Conservation (phyloP, 2,888 invertebrate genomes). For the Bombylius major region DNA sequence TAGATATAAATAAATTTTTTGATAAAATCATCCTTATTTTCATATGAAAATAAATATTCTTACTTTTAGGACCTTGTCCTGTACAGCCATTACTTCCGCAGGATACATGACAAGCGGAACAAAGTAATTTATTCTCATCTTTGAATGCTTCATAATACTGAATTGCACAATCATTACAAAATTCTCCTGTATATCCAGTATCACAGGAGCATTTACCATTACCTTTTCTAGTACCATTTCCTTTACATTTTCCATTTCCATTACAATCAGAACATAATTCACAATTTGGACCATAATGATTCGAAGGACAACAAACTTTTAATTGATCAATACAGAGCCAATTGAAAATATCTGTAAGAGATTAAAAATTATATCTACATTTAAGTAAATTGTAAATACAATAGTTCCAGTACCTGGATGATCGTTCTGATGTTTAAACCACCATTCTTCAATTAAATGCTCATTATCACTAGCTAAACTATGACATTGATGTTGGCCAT, state of each 20-base stretch:
- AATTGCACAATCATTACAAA: conserved; percentile 65
- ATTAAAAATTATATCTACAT: background rate
- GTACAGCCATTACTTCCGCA: conserved; percentile 59
- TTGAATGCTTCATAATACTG: conserved; percentile 61
- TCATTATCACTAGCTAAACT: conserved; percentile 74
- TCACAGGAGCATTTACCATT: conserved; percentile 84
- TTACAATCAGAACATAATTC: conserved; percentile 74
- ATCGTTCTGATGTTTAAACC: conserved; percentile 53
- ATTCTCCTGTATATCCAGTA: conserved; percentile 62
- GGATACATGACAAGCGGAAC: conserved; percentile 65
- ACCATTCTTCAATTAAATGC: conserved; percentile 75
- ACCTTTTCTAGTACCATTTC: conserved; percentile 85
- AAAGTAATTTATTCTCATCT: conserved; percentile 60
- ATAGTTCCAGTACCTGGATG: conserved; percentile 13
- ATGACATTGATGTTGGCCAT: conserved; percentile 69
- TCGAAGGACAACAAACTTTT: conserved; percentile 70
- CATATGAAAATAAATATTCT: background rate
- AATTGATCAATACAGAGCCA: conserved; percentile 71
- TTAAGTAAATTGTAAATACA: background rate
- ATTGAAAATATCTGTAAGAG: conserved; percentile 44
- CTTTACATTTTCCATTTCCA: conserved; percentile 54
- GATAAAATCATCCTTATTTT: too few species aligned
- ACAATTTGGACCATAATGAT: conserved; percentile 75
- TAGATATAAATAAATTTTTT: conserved; percentile 11
- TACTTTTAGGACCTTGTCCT: conserved; percentile 54